Conservation (phyloP, 1,140 invertebrate genomes). For the Drosophila pallidifrons region DNA sequence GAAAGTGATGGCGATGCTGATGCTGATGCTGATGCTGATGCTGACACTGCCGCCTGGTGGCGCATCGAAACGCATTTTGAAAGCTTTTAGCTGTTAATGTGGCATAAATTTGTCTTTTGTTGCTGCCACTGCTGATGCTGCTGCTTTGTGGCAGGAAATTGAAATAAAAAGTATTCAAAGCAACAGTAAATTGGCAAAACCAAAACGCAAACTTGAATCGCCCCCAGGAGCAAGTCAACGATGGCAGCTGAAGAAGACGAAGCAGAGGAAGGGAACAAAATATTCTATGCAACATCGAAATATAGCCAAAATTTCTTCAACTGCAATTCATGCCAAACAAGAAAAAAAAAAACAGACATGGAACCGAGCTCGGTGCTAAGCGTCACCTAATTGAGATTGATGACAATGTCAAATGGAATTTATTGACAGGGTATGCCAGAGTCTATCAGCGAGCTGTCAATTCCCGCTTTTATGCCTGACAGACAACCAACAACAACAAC, state of each 20-base stretch:
- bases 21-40: slow-evolving; percentile 4
- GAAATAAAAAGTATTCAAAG: slow-evolving; percentile 72
- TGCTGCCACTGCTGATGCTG: slow-evolving; percentile 45
- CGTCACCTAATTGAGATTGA: slow-evolving; percentile 61
- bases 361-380: background rate
- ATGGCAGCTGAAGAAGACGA: background rate
- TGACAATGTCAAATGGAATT: slow-evolving; percentile 74
- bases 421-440: slow-evolving; percentile 44
- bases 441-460: background rate
- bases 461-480: background rate
- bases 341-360: background rate
- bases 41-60: slow-evolving; percentile 37
- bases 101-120: slow-evolving; percentile 82
- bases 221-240: slow-evolving; percentile 47
- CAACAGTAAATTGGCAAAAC: slow-evolving; percentile 46
- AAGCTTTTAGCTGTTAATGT: slow-evolving; percentile 83
- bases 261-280: slow-evolving; percentile 17
- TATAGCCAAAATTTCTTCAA: slow-evolving; percentile 66
- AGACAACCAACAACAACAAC: slow-evolving; percentile 17
- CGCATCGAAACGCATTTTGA: slow-evolving; percentile 79
- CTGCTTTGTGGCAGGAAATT: slow-evolving; percentile 74
- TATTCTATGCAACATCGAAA: slow-evolving; percentile 38
- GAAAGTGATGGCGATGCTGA: background rate
- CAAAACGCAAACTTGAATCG: slow-evolving; percentile 63
- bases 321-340: slow-evolving; percentile 49